A percentile compares a stretch with the other conserved stretches of the same genome.
These are phyloP conservation scores for Polypterus senegalus DNA, from an alignment of 2,113 vertebrate species.

Conservation along the genomic window DNA sequence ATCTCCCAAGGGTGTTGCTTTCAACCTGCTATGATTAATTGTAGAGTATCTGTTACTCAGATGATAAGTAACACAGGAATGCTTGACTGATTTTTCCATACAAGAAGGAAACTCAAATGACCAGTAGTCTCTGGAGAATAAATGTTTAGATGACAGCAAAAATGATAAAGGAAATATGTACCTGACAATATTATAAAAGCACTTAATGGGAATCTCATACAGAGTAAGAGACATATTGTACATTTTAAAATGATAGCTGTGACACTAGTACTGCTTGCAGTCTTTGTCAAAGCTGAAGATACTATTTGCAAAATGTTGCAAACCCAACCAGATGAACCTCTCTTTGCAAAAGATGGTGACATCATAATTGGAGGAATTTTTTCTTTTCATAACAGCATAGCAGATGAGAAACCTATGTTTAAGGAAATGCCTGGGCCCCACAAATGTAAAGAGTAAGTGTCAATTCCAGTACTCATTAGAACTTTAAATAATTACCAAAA, in stretches of 20 bases:
- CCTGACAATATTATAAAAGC: no score
- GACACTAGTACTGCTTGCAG: conserved; percentile 22
- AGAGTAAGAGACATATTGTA: no score
- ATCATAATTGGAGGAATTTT: conserved; percentile 50
- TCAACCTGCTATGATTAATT: no score
- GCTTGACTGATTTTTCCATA: no score
- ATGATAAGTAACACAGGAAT: no score
- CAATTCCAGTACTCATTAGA: neutral
- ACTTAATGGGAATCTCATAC: no score
- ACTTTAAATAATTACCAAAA: neutral
- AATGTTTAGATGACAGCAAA: no score
- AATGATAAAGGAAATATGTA: no score
- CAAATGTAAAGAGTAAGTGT: conserved; percentile 44
- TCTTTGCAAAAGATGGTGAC: conserved; percentile 35
- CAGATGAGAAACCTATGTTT: conserved; percentile 36
- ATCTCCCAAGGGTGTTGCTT: no score
- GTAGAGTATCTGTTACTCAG: no score
- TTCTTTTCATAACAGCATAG: conserved; percentile 49
- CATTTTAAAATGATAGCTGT: conserved; percentile 25
- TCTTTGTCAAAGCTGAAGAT: conserved; percentile 23
- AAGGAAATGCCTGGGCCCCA: conserved; percentile 28
- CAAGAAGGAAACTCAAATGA: no score
- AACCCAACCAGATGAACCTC: conserved; percentile 18
- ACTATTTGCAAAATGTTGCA: conserved; percentile 27
- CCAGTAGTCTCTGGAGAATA: no score